A percentile compares a stretch with the other conserved stretches of the same genome.
Conservation (phyloP, 1,140 invertebrate genomes). For the Sarcophaga peregrina region DNA sequence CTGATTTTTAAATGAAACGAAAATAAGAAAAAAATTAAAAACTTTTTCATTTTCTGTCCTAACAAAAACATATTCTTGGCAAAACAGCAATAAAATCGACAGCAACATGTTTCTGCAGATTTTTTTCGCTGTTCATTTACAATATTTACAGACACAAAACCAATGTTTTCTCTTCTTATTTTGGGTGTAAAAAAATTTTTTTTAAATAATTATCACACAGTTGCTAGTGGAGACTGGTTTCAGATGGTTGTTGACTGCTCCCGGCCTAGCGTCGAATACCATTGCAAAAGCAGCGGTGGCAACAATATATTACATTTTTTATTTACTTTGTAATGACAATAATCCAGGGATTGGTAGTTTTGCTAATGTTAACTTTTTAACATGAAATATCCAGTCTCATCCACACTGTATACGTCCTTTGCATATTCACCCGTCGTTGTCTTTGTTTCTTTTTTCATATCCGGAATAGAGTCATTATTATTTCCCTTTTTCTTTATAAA, state of each 20-base stretch:
- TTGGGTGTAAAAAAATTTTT: not conserved
- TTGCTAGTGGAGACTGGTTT: not conserved
- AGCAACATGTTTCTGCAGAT: not conserved
- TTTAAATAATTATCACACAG: not conserved
- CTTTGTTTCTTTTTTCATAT: not conserved
- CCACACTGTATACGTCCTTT: not conserved
- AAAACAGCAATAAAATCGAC: not conserved
- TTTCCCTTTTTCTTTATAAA: not conserved
- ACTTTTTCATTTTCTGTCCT: not conserved
- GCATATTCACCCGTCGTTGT: not conserved
- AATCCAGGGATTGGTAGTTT: not conserved
- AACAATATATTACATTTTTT: not conserved
- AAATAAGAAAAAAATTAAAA: not conserved
- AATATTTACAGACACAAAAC: constrained; percentile 18
- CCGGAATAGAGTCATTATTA: not conserved
- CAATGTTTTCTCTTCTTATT: not conserved
- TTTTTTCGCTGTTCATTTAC: not conserved
- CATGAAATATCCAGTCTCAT: not conserved
- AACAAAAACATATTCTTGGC: constrained; percentile 12
- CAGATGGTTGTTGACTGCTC: not conserved
- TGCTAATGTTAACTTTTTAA: not conserved
- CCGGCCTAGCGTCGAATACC: not conserved
- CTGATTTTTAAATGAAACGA: not conserved
- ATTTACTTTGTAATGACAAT: not conserved
- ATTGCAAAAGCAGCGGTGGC: not conserved